A percentile compares a stretch with the other conserved stretches of the same genome.
Conservation (phyloP, 2,113 vertebrate genomes). For the Rhipidura dahli region DNA sequence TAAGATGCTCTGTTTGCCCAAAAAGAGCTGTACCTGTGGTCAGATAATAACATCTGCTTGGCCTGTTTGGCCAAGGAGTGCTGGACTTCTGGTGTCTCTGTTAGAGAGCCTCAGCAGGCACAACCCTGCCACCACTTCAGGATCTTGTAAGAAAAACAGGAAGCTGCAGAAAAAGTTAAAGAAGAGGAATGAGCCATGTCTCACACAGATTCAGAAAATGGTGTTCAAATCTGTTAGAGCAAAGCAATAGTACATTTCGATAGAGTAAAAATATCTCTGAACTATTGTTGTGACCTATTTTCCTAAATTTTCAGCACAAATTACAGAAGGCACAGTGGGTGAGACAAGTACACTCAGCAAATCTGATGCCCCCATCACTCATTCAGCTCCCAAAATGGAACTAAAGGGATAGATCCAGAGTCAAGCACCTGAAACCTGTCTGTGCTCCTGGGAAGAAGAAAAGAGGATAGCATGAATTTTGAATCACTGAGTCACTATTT, state of each 20-base stretch:
- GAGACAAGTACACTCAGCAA: neutral
- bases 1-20: neutral
- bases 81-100: neutral
- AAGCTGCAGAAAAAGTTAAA: neutral
- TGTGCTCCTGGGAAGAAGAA: neutral
- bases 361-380: neutral
- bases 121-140: neutral
- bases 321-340: neutral
- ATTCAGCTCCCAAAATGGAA: neutral
- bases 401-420: neutral
- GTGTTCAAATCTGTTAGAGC: neutral
- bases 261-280: neutral
- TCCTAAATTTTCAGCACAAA: neutral
- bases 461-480: neutral
- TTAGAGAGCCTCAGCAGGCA: neutral
- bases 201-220: neutral
- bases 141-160: neutral
- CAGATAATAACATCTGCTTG: neutral
- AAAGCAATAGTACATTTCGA: neutral
- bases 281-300: neutral
- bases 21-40: neutral
- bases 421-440: neutral
- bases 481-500: neutral
- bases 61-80: neutral
- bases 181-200: neutral